Base-by-base conservation (phyloP, 2,888 invertebrate species). In the Pogonocherus hispidulus region DNA sequence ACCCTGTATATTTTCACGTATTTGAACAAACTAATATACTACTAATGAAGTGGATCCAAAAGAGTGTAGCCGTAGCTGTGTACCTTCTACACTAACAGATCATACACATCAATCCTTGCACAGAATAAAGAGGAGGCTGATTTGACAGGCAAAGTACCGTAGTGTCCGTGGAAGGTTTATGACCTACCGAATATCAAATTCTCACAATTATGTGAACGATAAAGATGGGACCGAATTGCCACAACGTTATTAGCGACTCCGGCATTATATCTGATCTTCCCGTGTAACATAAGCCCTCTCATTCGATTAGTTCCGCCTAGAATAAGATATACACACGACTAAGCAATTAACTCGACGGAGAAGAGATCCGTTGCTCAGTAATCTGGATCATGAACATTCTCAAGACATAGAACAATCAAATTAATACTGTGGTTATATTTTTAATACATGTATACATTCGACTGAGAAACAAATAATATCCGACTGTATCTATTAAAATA, bases 131-230 rank as follows among this genome's bases (percentile, higher is more conserved):
- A 16, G n/a, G 41, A n/a, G 41, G 41, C 41, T 14, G 41, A 41
- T 41, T 41, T 41, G 41, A 9, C 16, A n/a, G 41, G 41, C 41
- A 32, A 32, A 32, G 27, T 52, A 52, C 52, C 32, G 52, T 52
- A 52, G 23, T 51, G 27, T 14, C 16, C 52, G 18, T 18, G 32
- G 32, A 52, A 52, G 52, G 52, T 52, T 27, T 52, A 32, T 27
- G 52, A 52, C 52, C 52, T 32, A 18, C 52, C 52, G 32, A 52
- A 32, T 52, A 32, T 32, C 52, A 52, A 18, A 52, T 52, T 52
- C 52, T 52, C 52, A 52, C 52, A 52, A 52, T 52, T 52, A 52
- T 27, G 9, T 32, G 19, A 52, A 32, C 52, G 52, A 52, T 52
- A 32, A 32, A 32, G 52, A 52, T 52, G 52, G 52, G 32, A 52